Base-by-base conservation (phyloP, 2,113 vertebrate genomes). In the Edolisoma coerulescens region DNA sequence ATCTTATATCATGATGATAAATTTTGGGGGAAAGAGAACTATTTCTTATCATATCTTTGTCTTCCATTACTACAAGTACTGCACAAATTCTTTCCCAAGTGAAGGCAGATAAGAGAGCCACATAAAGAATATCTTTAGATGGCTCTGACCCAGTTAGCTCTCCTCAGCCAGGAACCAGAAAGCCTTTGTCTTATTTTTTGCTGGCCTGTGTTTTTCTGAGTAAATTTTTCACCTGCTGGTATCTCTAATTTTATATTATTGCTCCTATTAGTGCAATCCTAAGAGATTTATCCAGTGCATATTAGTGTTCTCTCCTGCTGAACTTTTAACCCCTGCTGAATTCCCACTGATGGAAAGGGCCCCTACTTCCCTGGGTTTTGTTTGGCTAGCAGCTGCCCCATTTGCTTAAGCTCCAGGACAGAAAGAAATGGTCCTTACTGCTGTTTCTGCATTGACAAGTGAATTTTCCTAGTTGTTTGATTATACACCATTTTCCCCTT, bases 111-210 rank as follows among this genome's bases (percentile, higher is more conserved):
- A 67, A 85, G 90, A 90, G 59, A 84, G 23, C 20, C 33, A 45
- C 67, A 67, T 23, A 47, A 80, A 80, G 81, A 87, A 56, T 47
- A 60, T 75, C 39, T 95, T 91, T 56, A 35, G 54, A 41, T 84
- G 93, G 33, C 67, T 91, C 45, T 95, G 91, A 96, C 89, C 82
- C 90, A 89, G 11, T 93, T 96, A 93, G 33, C 47, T 84, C 87
- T 88, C 79, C 87, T 83, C 56, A 90, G 35, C 75, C 30, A 5
- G 50, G 45, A 96, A 22, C 54, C 24, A 92, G 63, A 44, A 67
- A 59, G 27, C 56, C 50, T 96, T 91, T 76, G 42, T 84, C 84
- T 75, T 82, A 53, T 37, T 94, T 93, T 91, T 65, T 87, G 73
- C 68, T 9, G 3, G 35, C 76, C 75, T 92, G 17, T 83, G 85